A percentile compares a stretch with the other conserved stretches of the same genome.
Evolutionary conservation across 2,888 invertebrate species (phyloP).

Genomic region (Ligdia adustata): DNA sequence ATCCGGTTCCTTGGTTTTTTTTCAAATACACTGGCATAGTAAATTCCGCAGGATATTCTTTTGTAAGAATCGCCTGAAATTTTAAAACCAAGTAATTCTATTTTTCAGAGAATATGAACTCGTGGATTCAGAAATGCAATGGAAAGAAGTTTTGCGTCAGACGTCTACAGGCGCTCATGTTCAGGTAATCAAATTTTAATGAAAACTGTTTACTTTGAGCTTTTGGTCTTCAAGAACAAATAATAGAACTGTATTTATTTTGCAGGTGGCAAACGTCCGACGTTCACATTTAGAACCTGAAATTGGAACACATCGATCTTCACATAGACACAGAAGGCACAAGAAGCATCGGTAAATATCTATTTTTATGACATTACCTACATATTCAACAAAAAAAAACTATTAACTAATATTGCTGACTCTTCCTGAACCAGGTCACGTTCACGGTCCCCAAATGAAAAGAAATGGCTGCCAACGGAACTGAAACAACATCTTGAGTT

Average conservation of each 20-base stretch:
- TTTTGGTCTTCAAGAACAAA: too few species aligned
- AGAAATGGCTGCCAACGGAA: constrained; percentile 90
- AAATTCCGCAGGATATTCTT: too few species aligned
- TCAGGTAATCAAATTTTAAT: too few species aligned
- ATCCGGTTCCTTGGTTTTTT: too few species aligned
- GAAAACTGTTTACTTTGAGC: too few species aligned
- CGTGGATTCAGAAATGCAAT: constrained; percentile 94
- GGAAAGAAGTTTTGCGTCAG: constrained; percentile 93
- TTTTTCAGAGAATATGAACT: constrained; percentile 86
- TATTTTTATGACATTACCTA: constrained; percentile 2
- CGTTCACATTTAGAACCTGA: constrained; percentile 80
- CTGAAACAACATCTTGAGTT: constrained; percentile 94
- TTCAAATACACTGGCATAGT: too few species aligned
- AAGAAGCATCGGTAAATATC: constrained; percentile 83
- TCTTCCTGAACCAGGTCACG: constrained; percentile 67
- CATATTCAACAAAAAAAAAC: too few species aligned
- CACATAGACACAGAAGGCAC: constrained; percentile 84
- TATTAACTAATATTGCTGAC: too few species aligned
- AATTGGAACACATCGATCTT: constrained; percentile 80
- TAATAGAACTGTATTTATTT: background rate
- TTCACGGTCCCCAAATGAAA: constrained; percentile 89
- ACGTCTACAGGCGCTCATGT: constrained; percentile 82
- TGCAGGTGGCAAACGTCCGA: constrained; percentile 89
- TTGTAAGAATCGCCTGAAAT: too few species aligned
- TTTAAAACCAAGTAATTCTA: too few species aligned